Evolutionary conservation across 2,797 vertebrate species (phyloP).

Genomic region (Astyanax mexicanus): DNA sequence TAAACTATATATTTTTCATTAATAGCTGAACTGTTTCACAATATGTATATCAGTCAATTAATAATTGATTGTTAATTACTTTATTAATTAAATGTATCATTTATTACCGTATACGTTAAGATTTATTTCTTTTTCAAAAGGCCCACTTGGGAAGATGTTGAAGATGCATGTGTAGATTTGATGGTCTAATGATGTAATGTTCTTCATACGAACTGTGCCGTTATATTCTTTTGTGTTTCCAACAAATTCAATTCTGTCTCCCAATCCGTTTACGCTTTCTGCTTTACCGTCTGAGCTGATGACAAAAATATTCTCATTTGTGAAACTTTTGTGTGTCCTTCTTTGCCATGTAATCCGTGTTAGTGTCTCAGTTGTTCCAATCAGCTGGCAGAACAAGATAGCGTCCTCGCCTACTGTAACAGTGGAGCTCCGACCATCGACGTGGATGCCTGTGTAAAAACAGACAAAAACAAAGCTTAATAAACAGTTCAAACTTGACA

Average conservation of each 20-base stretch:
- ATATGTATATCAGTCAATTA: too few relatives aligned
- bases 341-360: slow-evolving; percentile 18
- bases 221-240: background rate
- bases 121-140: background rate
- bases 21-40: too few relatives aligned
- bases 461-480: background rate
- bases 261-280: background rate
- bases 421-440: background rate
- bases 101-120: background rate
- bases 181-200: slow-evolving; percentile 3
- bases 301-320: background rate
- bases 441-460: background rate
- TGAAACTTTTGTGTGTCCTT: background rate
- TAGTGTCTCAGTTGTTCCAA: background rate
- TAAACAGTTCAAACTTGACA: too few relatives aligned
- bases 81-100: background rate
- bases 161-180: slow-evolving; percentile 33
- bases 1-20: too few relatives aligned
- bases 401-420: background rate
- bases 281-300: background rate
- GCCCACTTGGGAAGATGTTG: slow-evolving; percentile 31
- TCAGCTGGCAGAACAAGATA: background rate
- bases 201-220: slow-evolving; percentile 19
- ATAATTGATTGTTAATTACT: too few relatives aligned
- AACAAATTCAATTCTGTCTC: background rate